Evolutionary conservation across 2,888 invertebrate species (phyloP).

Genomic region (Altica lythri): DNA sequence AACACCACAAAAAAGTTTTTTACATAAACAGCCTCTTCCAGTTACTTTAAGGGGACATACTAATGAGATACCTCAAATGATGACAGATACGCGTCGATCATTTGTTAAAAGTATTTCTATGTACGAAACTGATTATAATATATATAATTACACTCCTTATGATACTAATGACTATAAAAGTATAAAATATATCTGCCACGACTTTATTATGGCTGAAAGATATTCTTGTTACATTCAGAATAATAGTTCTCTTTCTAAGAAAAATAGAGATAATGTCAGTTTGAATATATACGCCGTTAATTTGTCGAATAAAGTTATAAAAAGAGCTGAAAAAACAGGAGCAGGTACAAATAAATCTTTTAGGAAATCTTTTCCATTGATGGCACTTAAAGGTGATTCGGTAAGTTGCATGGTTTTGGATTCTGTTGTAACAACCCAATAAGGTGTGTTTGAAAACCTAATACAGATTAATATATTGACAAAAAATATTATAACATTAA

Average conservation of each 20-base stretch:
- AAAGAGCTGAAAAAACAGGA: constrained; percentile 23
- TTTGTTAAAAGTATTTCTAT: constrained; percentile 30
- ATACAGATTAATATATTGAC: no score
- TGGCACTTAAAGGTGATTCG: constrained; percentile 33
- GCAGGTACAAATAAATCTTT: constrained; percentile 35
- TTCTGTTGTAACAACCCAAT: no score
- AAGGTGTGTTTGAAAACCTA: no score
- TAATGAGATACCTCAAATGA: neutral
- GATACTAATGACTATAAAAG: constrained; percentile 28
- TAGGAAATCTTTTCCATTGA: constrained; percentile 42
- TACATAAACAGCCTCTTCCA: constrained; percentile 35
- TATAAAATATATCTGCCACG: constrained; percentile 40
- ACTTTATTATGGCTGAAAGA: constrained; percentile 48
- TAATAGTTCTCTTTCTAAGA: constrained; percentile 15
- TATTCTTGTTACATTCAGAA: constrained; percentile 40
- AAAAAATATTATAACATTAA: no score
- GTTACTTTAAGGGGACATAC: neutral
- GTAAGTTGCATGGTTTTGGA: constrained; percentile 39
- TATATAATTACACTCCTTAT: constrained; percentile 19
- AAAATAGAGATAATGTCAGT: constrained; percentile 15
- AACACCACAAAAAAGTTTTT: constrained; percentile 42
- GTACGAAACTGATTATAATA: constrained; percentile 27
- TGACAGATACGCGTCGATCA: neutral
- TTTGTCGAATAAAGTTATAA: constrained; percentile 22
- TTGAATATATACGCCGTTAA: constrained; percentile 22